Percentiles rank a stretch among this genome's conserved stretches.
Evolutionary conservation across 2,113 vertebrate genomes (phyloP).

Genomic region (Ellobius talpinus): DNA sequence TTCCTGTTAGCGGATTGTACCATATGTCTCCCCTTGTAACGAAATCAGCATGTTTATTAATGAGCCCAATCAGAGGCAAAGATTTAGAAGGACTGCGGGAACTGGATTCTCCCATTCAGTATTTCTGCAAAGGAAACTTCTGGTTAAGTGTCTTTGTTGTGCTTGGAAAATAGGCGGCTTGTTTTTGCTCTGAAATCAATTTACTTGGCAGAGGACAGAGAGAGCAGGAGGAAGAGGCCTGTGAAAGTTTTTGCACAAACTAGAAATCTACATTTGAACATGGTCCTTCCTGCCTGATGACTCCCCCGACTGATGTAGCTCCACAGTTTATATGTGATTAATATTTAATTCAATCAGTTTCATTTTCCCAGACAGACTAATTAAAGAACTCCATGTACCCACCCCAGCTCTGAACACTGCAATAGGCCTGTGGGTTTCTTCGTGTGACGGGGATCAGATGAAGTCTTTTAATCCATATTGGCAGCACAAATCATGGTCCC

Average conservation of each 20-base stretch:
- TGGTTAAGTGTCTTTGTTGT: slow-evolving; percentile 81
- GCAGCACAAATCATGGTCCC: neutral
- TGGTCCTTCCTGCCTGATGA: slow-evolving; percentile 74
- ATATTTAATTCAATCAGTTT: slow-evolving; percentile 89
- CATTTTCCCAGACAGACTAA: slow-evolving; percentile 87
- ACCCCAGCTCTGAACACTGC: slow-evolving; percentile 78
- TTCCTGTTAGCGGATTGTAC: slow-evolving; percentile 97
- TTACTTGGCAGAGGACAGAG: slow-evolving; percentile 84
- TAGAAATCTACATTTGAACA: slow-evolving; percentile 75
- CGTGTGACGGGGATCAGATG: slow-evolving; percentile 54
- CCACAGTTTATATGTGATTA: slow-evolving; percentile 88
- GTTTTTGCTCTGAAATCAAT: slow-evolving; percentile 83
- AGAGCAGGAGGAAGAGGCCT: slow-evolving; percentile 79
- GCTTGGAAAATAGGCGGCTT: slow-evolving; percentile 84
- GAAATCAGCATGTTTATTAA: slow-evolving; percentile 98
- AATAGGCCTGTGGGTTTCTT: slow-evolving; percentile 76
- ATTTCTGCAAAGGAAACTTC: slow-evolving; percentile 85
- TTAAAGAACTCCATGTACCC: slow-evolving; percentile 83
- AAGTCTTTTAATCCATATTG: neutral
- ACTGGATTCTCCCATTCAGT: slow-evolving; percentile 84
- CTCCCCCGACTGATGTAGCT: slow-evolving; percentile 85
- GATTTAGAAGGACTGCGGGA: slow-evolving; percentile 90
- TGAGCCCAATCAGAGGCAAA: slow-evolving; percentile 95
- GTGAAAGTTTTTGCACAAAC: slow-evolving; percentile 64
- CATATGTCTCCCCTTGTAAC: slow-evolving; percentile 97